Percentiles rank a stretch among this genome's conserved stretches.
Conservation (phyloP, 2,888 invertebrate species). For the Euplexia lucipara region DNA sequence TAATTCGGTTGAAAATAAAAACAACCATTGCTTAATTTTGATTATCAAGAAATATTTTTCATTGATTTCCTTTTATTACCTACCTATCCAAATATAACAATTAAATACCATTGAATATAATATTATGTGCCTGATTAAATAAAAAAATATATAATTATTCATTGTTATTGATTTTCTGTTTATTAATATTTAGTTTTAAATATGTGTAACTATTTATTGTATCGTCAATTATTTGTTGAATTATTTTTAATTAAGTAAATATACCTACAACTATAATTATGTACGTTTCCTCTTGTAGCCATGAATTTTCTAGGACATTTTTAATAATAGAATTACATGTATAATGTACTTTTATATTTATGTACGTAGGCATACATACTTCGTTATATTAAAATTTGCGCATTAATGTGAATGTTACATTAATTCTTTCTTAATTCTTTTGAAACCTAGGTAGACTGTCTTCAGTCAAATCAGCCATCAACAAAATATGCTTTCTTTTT, state of each 20-base stretch:
- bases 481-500: neutral
- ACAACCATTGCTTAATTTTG: neutral
- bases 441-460: constrained; percentile 19
- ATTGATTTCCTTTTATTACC: constrained; percentile 14
- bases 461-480: constrained; percentile 9
- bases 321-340: constrained; percentile 20
- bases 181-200: constrained; percentile 55
- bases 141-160: constrained; percentile 51
- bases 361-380: constrained; percentile 11
- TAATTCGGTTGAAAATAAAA: too few species aligned
- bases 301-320: constrained; percentile 44
- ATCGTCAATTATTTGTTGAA: constrained; percentile 60
- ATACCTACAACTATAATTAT: constrained; percentile 44
- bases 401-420: constrained; percentile 4
- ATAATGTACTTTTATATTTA: constrained; percentile 23
- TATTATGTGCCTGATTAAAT: constrained; percentile 65
- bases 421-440: neutral
- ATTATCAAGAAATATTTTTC: constrained; percentile 8
- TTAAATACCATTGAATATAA: constrained; percentile 61
- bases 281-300: constrained; percentile 22
- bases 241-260: constrained; percentile 54
- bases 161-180: constrained; percentile 62
- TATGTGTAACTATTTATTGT: constrained; percentile 63
- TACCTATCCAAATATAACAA: constrained; percentile 49
- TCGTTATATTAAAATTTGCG: constrained; percentile 6